A percentile compares a stretch with the other conserved stretches of the same genome.
Conservation (phyloP, 2,113 vertebrate species). For the Upupa epops region DNA sequence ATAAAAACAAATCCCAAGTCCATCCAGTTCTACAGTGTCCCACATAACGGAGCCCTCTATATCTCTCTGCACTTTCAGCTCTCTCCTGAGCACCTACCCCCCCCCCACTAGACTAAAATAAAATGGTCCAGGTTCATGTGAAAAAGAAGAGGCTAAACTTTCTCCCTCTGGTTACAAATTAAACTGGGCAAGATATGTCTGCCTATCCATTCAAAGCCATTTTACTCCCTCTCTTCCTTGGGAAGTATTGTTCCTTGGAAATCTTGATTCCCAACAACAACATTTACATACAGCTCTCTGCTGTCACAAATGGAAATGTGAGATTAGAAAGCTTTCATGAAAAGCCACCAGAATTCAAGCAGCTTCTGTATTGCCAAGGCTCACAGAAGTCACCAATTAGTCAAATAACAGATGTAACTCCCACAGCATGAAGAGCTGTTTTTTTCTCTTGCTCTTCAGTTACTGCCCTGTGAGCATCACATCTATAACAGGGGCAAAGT, state of each 20-base stretch:
- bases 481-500: background rate
- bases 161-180: background rate
- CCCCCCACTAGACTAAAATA: background rate
- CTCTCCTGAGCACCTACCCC: background rate
- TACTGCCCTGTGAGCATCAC: background rate
- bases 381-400: background rate
- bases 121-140: background rate
- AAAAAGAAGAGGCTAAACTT: background rate
- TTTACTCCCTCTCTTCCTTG: background rate
- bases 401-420: slow-evolving; percentile 13
- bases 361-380: background rate
- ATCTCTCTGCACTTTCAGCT: background rate
- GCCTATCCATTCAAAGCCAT: background rate
- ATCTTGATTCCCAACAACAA: background rate
- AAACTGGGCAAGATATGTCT: background rate
- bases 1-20: background rate
- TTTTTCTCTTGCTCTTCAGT: background rate
- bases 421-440: background rate
- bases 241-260: background rate
- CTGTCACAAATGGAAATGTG: background rate
- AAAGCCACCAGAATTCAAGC: background rate
- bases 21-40: background rate
- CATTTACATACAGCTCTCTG: background rate
- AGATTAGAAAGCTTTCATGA: background rate
- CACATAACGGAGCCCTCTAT: background rate